These are phyloP conservation scores for Parnassius mnemosyne DNA, from an alignment of 2,888 invertebrate species.

Conservation along the genomic window DNA sequence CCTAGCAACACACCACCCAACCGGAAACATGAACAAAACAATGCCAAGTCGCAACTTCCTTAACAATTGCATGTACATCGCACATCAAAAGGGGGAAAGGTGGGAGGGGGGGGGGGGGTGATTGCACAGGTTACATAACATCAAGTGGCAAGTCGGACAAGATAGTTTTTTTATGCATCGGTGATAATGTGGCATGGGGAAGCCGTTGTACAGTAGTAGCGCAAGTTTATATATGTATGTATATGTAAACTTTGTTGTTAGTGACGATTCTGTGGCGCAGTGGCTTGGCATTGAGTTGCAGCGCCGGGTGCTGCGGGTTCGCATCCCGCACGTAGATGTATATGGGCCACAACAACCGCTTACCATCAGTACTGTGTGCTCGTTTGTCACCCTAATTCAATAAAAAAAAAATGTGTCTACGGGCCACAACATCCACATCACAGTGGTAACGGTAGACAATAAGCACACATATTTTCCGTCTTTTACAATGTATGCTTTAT, in stretches of 20 bases:
- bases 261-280: no score
- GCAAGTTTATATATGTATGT: neutral
- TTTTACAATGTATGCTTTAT: neutral
- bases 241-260: neutral
- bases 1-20: neutral
- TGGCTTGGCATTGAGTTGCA: no score
- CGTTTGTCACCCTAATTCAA: no score
- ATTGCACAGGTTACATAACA: conserved; percentile 19
- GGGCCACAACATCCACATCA: no score
- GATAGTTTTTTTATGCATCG: conserved; percentile 12
- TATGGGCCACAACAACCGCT: no score
- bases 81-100: conserved; percentile 1
- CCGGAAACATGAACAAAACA: conserved; percentile 12
- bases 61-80: conserved; percentile 1
- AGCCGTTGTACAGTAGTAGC: neutral
- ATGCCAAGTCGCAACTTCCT: neutral
- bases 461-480: no score
- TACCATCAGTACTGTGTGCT: no score
- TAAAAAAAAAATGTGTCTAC: no score
- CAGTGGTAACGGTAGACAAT: no score
- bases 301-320: no score
- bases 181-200: conserved; percentile 5
- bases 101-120: conserved; percentile 1
- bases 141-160: conserved; percentile 1
- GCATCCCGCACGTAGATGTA: no score